Conservation (phyloP, 2,113 vertebrate species). For the Sclerurus mexicanus region DNA sequence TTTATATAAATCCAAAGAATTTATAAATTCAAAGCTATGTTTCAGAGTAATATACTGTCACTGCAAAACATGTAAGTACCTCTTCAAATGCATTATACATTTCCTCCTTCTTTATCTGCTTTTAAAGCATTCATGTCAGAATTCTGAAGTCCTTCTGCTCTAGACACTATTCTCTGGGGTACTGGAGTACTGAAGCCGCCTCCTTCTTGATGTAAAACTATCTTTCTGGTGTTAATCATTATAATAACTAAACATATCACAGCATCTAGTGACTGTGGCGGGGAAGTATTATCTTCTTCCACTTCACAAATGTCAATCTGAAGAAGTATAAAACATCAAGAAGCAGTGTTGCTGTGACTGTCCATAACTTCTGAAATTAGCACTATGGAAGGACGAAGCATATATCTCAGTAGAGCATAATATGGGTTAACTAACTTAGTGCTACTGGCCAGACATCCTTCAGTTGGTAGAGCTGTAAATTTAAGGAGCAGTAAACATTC, state of each 20-base stretch:
- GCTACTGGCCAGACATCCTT: background rate
- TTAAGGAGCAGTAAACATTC: rapidly evolving
- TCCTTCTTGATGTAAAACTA: background rate
- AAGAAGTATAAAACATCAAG: background rate
- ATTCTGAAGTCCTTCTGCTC: background rate
- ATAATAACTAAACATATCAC: background rate
- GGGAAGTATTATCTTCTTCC: background rate
- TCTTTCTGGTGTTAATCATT: background rate
- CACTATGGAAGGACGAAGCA: rapidly evolving
- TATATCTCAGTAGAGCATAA: background rate
- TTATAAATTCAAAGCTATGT: background rate
- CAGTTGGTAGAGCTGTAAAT: background rate
- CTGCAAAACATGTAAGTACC: background rate
- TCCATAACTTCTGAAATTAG: background rate
- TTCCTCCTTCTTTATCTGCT: background rate
- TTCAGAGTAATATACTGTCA: background rate
- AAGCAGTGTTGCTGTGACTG: background rate
- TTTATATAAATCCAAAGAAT: conserved; percentile 34
- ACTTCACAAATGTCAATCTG: background rate
- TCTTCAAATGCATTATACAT: background rate
- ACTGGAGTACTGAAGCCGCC: no score
- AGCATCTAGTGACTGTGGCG: background rate
- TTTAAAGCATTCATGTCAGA: background rate
- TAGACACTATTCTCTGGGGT: background rate
- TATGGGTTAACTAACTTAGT: background rate